These are phyloP conservation scores for Drosophila monieri DNA, from an alignment of 2,888 invertebrate genomes.

Conservation along the genomic window DNA sequence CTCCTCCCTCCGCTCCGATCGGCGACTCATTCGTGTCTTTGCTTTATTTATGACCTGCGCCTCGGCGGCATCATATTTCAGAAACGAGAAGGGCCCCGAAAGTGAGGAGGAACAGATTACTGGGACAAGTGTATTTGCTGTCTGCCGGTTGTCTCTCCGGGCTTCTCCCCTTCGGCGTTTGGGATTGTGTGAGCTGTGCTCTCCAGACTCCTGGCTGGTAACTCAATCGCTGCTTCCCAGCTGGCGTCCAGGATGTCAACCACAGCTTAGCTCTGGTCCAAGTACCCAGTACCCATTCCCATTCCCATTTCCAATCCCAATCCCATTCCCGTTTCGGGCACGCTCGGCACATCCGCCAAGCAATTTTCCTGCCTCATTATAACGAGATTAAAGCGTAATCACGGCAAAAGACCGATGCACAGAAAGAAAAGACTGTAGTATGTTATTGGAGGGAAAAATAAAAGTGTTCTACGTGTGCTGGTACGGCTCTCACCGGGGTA, in stretches of 20 bases:
- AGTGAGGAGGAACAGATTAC: conserved; percentile 36
- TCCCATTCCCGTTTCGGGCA: conserved; percentile 45
- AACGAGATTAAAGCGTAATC: conserved; percentile 74
- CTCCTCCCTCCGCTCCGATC: conserved; percentile 21
- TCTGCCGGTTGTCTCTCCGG: conserved; percentile 44
- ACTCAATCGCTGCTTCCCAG: conserved; percentile 65
- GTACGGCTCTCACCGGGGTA: conserved; percentile 25
- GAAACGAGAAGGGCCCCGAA: conserved; percentile 40
- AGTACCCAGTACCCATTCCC: conserved; percentile 21
- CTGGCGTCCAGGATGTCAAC: conserved; percentile 77
- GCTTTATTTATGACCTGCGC: conserved; percentile 74
- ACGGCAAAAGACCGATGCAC: conserved; percentile 38
- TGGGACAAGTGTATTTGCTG: conserved; percentile 72
- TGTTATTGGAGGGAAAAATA: no score
- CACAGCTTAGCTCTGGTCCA: conserved; percentile 50
- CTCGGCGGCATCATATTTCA: conserved; percentile 75
- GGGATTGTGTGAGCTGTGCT: conserved; percentile 32
- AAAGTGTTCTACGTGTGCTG: conserved; percentile 48
- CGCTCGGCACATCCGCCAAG: conserved; percentile 70
- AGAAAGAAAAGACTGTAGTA: neutral
- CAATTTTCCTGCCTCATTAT: conserved; percentile 68
- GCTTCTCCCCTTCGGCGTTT: conserved; percentile 10
- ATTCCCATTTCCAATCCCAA: conserved; percentile 5
- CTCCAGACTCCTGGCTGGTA: conserved; percentile 50
- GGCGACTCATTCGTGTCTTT: conserved; percentile 36